These are phyloP conservation scores for Tetragnatha versicolor DNA, from an alignment of 1,140 invertebrate genomes.

Conservation along the genomic window DNA sequence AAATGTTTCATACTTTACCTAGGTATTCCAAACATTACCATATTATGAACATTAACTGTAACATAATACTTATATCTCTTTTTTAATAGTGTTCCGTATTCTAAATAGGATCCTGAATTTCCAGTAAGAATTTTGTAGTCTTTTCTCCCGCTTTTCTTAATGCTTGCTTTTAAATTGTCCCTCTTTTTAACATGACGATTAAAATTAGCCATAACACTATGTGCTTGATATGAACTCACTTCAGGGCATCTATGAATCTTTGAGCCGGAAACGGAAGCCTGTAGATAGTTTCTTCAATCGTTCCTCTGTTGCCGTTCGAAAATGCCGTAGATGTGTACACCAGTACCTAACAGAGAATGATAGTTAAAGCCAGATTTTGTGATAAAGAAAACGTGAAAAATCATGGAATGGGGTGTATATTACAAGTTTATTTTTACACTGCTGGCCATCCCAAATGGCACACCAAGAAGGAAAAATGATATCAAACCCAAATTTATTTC, in stretches of 20 bases:
- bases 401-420: no score
- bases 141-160: not conserved
- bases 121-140: not conserved
- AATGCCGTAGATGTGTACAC: not conserved
- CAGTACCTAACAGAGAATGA: not conserved
- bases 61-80: no score
- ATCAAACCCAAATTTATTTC: no score
- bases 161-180: not conserved
- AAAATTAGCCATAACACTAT: not conserved
- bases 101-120: not conserved
- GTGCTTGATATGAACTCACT: not conserved
- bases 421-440: no score
- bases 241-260: not conserved
- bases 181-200: not conserved
- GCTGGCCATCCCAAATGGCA: no score
- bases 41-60: no score
- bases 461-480: no score
- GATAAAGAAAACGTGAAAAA: no score
- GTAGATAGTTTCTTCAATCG: not conserved
- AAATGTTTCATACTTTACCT: no score
- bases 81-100: no score
- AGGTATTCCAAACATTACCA: no score
- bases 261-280: not conserved
- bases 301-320: not conserved
- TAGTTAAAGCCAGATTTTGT: no score